These are phyloP conservation scores for Drosophila auraria DNA, from an alignment of 1,140 invertebrate species.

Conservation along the genomic window DNA sequence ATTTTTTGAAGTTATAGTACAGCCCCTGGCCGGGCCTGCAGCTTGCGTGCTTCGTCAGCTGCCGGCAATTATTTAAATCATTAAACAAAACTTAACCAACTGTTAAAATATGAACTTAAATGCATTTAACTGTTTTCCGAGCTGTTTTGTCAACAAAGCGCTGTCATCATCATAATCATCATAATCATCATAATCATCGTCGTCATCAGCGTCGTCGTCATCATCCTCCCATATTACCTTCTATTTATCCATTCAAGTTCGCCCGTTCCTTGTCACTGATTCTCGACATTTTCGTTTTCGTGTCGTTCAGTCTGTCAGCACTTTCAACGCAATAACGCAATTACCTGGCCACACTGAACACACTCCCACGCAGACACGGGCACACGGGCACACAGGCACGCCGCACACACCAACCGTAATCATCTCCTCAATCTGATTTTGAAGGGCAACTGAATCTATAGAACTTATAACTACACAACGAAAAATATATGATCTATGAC, in stretches of 20 bases:
- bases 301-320: conserved; percentile 71
- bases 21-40: conserved; percentile 4
- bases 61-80: conserved; percentile 79
- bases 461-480: background rate
- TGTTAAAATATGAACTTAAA: conserved; percentile 83
- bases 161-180: conserved; percentile 72
- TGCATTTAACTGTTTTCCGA: conserved; percentile 80
- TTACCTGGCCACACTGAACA: conserved; percentile 61
- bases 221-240: conserved; percentile 29
- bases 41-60: conserved; percentile 31
- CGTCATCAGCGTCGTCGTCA: conserved; percentile 45
- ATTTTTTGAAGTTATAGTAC: background rate
- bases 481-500: background rate
- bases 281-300: conserved; percentile 44
- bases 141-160: conserved; percentile 80
- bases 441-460: conserved; percentile 27
- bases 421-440: conserved; percentile 57
- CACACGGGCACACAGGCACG: background rate
- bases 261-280: conserved; percentile 46
- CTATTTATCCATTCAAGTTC: conserved; percentile 17
- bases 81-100: conserved; percentile 82
- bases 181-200: conserved; percentile 52
- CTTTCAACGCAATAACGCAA: conserved; percentile 76
- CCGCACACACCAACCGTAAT: conserved; percentile 19
- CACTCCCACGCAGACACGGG: conserved; percentile 34